Percentiles rank a stretch among this genome's conserved stretches.
phyloP scores from a whole-genome alignment of 1,140 invertebrate species.

The Zeugodacus cucurbitae region DNA sequence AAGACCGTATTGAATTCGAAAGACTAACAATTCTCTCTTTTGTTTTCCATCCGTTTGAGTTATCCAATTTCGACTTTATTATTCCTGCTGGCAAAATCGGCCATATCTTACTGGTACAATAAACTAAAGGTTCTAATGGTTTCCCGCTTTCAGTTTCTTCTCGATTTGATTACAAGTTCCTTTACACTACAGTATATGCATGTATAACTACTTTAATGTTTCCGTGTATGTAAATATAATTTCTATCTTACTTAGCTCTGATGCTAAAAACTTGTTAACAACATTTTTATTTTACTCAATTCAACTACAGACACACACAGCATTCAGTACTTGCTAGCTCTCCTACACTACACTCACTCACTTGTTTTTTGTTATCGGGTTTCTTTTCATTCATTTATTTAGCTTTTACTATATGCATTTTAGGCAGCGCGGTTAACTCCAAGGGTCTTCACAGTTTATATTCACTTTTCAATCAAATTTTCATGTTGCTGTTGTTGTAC shows the following conservation, averaged over 20 bases:
- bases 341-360: neutral
- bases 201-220: conserved; percentile 11
- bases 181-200: neutral
- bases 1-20: too few relatives aligned
- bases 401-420: neutral
- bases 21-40: too few relatives aligned
- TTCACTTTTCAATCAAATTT: neutral
- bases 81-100: neutral
- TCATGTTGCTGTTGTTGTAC: neutral
- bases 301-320: neutral
- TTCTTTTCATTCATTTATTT: neutral
- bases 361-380: neutral
- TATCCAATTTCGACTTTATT: neutral
- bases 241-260: neutral
- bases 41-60: neutral
- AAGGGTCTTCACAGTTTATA: neutral
- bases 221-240: neutral
- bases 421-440: conserved; percentile 22
- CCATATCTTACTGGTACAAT: too few relatives aligned
- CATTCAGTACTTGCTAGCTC: neutral
- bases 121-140: neutral
- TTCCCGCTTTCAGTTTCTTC: too few relatives aligned
- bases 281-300: neutral
- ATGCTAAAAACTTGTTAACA: neutral
- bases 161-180: neutral